Conservation (phyloP, 1,140 invertebrate genomes). For the Drosophila melanica region DNA sequence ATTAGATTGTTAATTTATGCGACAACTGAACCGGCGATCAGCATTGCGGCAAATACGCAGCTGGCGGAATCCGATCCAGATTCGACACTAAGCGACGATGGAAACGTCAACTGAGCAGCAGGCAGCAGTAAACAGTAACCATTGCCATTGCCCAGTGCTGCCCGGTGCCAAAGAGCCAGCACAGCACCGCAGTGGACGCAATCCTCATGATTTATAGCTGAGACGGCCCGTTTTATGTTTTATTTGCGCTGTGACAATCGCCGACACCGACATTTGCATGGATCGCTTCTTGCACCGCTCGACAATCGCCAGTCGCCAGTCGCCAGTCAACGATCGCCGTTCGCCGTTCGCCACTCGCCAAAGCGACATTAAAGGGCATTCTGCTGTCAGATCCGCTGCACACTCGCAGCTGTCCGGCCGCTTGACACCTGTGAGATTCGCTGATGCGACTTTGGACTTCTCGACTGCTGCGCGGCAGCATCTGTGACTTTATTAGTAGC, state of each 20-base stretch:
- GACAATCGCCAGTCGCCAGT: conserved; percentile 11
- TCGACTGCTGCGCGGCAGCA: background rate
- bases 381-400: conserved; percentile 68
- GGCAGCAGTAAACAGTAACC: background rate
- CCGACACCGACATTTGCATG: conserved; percentile 75
- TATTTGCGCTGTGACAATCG: conserved; percentile 72
- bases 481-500: conserved; percentile 34
- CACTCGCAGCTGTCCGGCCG: conserved; percentile 52
- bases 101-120: conserved; percentile 3
- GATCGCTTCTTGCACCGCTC: conserved; percentile 39
- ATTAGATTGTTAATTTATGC: conserved; percentile 81
- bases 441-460: conserved; percentile 27
- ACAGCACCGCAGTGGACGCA: conserved; percentile 15
- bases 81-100: conserved; percentile 22
- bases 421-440: conserved; percentile 70
- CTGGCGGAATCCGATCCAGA: conserved; percentile 36
- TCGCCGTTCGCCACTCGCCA: conserved; percentile 13
- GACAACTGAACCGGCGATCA: conserved; percentile 25
- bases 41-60: conserved; percentile 12
- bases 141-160: background rate
- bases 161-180: background rate
- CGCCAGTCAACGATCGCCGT: conserved; percentile 10
- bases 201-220: conserved; percentile 70
- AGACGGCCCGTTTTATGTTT: conserved; percentile 78
- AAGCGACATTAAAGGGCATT: conserved; percentile 78